phyloP scores from a whole-genome alignment of 2,113 vertebrate genomes.

The Peromyscus californicus region DNA sequence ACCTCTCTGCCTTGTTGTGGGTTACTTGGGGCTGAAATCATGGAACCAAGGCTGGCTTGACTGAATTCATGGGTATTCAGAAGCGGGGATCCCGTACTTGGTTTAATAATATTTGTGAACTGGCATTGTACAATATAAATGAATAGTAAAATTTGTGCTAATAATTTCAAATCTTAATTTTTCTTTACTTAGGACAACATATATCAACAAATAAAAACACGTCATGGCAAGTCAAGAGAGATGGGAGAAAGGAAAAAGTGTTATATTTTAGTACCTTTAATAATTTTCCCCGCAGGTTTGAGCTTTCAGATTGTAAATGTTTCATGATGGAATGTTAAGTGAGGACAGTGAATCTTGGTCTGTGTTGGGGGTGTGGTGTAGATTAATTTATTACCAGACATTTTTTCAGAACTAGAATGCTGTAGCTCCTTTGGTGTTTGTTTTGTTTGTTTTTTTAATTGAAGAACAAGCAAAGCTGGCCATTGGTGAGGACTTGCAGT shows the following conservation, averaged over 20 bases:
- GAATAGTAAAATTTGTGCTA: conserved; percentile 53
- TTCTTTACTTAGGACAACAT: conserved; percentile 28
- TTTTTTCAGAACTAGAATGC: conserved; percentile 55
- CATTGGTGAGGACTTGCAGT: background rate
- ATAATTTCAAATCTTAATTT: conserved; percentile 61
- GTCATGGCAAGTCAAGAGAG: conserved; percentile 33
- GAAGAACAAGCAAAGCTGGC: conserved; percentile 38
- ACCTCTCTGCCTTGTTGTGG: conserved; percentile 57
- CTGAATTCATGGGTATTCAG: conserved; percentile 46
- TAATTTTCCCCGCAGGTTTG: conserved; percentile 45
- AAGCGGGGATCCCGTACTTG: background rate
- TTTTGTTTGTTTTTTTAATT: background rate
- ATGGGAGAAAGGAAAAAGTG: conserved; percentile 61
- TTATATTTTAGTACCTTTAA: conserved; percentile 59
- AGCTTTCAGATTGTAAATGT: conserved; percentile 53
- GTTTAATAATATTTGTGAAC: conserved; percentile 58
- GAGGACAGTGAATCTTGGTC: conserved; percentile 50
- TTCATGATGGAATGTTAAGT: conserved; percentile 57
- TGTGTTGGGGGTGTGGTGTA: background rate
- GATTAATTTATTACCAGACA: conserved; percentile 41
- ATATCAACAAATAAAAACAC: conserved; percentile 53
- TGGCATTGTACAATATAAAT: conserved; percentile 31
- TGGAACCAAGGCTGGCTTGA: conserved; percentile 25
- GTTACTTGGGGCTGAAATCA: conserved; percentile 58
- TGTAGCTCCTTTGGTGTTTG: background rate